Evolutionary conservation across 2,888 invertebrate genomes (phyloP).

Genomic region (Charanyca ferruginea): DNA sequence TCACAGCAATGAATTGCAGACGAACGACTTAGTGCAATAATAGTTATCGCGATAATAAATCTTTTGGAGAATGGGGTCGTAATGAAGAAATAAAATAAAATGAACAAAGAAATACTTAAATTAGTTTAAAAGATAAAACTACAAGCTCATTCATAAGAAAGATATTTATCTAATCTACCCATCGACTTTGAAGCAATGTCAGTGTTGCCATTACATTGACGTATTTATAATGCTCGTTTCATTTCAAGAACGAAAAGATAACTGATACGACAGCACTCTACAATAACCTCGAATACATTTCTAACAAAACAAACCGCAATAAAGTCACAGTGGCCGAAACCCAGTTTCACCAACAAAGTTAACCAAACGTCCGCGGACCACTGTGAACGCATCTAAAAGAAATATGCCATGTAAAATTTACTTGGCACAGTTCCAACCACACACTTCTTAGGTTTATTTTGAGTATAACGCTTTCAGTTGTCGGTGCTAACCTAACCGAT

Average conservation of each 20-base stretch:
- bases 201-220: slow-evolving; percentile 25
- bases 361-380: slow-evolving; percentile 30
- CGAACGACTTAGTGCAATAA: slow-evolving; percentile 22
- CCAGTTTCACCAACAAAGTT: slow-evolving; percentile 44
- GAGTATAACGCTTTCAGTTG: slow-evolving; percentile 75
- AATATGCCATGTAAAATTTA: slow-evolving; percentile 49
- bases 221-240: neutral
- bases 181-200: neutral
- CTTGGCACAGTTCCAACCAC: slow-evolving; percentile 57
- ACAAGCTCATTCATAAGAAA: neutral
- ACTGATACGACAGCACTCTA: slow-evolving; percentile 12
- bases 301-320: slow-evolving; percentile 15
- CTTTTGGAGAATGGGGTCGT: neutral
- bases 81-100: neutral
- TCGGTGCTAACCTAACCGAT: slow-evolving; percentile 82
- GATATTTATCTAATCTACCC: neutral
- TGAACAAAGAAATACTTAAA: neutral
- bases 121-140: neutral
- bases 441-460: slow-evolving; percentile 60
- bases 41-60: neutral
- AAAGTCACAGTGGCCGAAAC: slow-evolving; percentile 31
- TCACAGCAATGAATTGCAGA: slow-evolving; percentile 48
- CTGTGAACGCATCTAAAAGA: slow-evolving; percentile 61
- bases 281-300: slow-evolving; percentile 28
- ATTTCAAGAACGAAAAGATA: slow-evolving; percentile 3